Base-by-base conservation (phyloP, 2,113 vertebrate genomes). In the Pithys albifrons region DNA sequence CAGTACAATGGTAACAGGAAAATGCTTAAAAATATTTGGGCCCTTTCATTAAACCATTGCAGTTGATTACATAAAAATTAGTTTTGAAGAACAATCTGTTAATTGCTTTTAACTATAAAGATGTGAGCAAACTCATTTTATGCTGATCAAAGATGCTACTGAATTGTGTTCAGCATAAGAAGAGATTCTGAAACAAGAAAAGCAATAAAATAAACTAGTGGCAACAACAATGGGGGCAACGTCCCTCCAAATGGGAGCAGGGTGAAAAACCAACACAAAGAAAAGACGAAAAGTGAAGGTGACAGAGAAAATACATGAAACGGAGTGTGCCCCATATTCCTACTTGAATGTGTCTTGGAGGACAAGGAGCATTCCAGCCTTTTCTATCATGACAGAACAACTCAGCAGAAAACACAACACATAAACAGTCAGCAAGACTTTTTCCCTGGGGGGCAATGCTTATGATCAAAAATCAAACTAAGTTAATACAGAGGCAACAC, bases 371-470 rank as follows among this genome's bases (percentile, higher is more conserved):
- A 0, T 66, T 91, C 29, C 52, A 79, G 45, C 74, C 54, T 78
- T 51, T 73, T 39, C 57, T 62, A 22, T 12, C 0, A 0, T 31
- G 35, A 52, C 0, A 0, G 49, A 82, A 89, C 7, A 2, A 73
- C 55, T 88, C 61, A 81, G 54, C 52, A 91, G 52, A 95, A 95
- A 93, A 77, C 61, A 80, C 45, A 95, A 66, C 48, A 41, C 11
- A 91, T 35, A 74, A 85, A 83, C 7, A 72, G 72, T 64, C 62
- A 88, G 75, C 65, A 93, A 86, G 65, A 45, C 4, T 51, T 94
- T 82, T 83, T 37, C 37, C 67, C 25, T 0, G 0, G 39, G 9
- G 10, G 22, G 29, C n/a, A 88, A 75, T 65, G 39, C 37, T 85
- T 85, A 48, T 62, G 46, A 87, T 61, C 65, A 86, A 70, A 95